Percentiles rank a stretch among this genome's conserved stretches.
Evolutionary conservation across 2,797 vertebrate species (phyloP).

Genomic region (Sphenopsis melanotis): DNA sequence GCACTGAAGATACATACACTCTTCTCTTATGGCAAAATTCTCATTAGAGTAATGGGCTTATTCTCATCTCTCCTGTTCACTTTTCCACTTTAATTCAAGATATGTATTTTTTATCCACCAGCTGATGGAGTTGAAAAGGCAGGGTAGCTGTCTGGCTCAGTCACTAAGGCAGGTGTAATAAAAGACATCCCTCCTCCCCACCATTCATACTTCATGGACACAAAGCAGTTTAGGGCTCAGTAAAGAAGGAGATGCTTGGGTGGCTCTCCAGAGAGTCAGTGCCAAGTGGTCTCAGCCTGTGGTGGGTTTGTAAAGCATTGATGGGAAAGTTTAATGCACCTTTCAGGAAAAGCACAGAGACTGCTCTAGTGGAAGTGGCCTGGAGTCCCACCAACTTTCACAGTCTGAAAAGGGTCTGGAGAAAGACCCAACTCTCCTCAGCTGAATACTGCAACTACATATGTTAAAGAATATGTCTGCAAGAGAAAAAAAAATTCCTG

Average conservation of each 20-base stretch:
- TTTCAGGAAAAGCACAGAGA: neutral
- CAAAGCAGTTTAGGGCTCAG: neutral
- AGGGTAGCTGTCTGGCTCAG: neutral
- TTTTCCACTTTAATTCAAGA: neutral
- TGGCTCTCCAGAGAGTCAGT: neutral
- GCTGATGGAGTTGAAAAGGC: neutral
- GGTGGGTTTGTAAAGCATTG: neutral
- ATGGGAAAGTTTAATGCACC: neutral
- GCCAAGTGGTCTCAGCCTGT: neutral
- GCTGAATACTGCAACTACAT: neutral
- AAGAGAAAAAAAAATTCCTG: neutral
- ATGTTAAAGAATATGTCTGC: neutral
- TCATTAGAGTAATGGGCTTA: neutral
- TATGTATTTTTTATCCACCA: neutral
- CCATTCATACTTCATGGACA: accelerated
- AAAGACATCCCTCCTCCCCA: neutral
- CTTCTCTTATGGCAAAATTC: neutral
- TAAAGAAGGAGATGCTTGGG: neutral
- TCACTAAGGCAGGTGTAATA: neutral
- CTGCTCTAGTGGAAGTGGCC: neutral
- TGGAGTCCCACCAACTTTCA: neutral
- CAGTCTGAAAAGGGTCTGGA: neutral
- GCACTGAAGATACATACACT: neutral
- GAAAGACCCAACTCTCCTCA: neutral
- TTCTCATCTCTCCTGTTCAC: neutral